Base-by-base conservation (phyloP, 2,888 invertebrate species). In the Thalpophila matura region DNA sequence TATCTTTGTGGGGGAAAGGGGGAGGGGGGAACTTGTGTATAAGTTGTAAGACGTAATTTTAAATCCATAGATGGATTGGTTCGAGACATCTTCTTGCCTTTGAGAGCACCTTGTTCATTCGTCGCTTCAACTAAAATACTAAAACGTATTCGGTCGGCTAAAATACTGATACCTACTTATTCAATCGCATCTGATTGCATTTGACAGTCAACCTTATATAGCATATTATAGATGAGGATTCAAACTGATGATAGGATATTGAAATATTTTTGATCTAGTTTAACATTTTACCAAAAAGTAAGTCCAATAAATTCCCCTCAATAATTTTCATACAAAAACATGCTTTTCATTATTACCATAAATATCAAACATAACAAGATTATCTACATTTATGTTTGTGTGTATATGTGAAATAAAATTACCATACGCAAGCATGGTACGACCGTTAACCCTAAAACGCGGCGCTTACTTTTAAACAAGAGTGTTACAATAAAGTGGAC, bases 381-480 rank as follows among this genome's bases (percentile, higher is more conserved):
- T 53, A 67, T 58, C 61, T 60, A 18, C 26, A 49, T 27, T 35
- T 45, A 45, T 12, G 35, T 45, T 42, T 12, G 35, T 49, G 35
- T 7, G 35, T 53, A 58, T 37, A 69, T 22, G 46, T 18, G 26
- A 50, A 53, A 62, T 62, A 73, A 73, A 62, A 73, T 72, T 72
- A 58, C 55, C 73, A 72, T 73, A 73, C 24, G 18, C 54, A 51
- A 66, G 71, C 72, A 60, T 49, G 18, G 43, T 26, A 24, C 24
- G 55, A 51, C 57, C 65, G 61, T 72, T 70, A 77, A 75, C 78
- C 78, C 75, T 68, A 70, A 73, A 78, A 78, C 54, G 60, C 56
- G 47, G 42, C 65, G 55, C 67, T 77, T 69, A 75, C 75, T 78
- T 77, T 77, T 61, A 70, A 75, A 78, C 78, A 70, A 70, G 65